Percentiles rank a stretch among this genome's conserved stretches.
These are phyloP conservation scores for Phymastichus coffea DNA, from an alignment of 1,140 invertebrate genomes.

Conservation along the genomic window DNA sequence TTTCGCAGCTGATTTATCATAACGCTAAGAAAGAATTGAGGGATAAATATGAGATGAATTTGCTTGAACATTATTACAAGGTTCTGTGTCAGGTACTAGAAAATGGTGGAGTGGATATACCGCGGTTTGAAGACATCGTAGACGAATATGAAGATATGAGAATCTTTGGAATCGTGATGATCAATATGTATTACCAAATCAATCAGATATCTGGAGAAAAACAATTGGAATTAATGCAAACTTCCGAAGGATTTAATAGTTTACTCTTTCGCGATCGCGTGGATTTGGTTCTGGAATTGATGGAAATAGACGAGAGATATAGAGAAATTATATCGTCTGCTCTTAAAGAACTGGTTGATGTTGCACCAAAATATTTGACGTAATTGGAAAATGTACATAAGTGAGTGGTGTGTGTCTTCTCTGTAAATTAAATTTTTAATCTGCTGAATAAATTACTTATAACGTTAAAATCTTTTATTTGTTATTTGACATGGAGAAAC, in stretches of 20 bases:
- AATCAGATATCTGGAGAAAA: conserved; percentile 38
- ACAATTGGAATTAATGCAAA: conserved; percentile 27
- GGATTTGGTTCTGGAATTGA: conserved; percentile 27
- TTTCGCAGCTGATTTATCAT: neutral
- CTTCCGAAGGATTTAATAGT: conserved; percentile 33
- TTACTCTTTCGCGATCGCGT: conserved; percentile 36
- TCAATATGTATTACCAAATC: conserved; percentile 40
- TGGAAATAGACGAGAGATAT: conserved; percentile 39
- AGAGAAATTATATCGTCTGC: conserved; percentile 35
- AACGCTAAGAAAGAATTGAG: neutral
- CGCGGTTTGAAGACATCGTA: neutral
- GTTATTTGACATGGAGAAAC: too few species aligned
- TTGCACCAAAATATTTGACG: too few species aligned
- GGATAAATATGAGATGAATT: neutral
- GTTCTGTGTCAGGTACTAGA: neutral
- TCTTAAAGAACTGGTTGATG: too few species aligned
- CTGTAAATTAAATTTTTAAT: too few species aligned
- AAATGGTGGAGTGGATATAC: neutral
- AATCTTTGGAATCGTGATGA: conserved; percentile 30
- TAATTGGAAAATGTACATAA: too few species aligned
- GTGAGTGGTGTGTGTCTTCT: too few species aligned
- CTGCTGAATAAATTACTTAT: too few species aligned
- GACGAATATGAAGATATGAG: neutral
- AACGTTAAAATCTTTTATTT: too few species aligned
- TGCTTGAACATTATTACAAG: conserved; percentile 25